Conservation (phyloP, 2,113 vertebrate genomes). For the Tychaedon coryphoeus region DNA sequence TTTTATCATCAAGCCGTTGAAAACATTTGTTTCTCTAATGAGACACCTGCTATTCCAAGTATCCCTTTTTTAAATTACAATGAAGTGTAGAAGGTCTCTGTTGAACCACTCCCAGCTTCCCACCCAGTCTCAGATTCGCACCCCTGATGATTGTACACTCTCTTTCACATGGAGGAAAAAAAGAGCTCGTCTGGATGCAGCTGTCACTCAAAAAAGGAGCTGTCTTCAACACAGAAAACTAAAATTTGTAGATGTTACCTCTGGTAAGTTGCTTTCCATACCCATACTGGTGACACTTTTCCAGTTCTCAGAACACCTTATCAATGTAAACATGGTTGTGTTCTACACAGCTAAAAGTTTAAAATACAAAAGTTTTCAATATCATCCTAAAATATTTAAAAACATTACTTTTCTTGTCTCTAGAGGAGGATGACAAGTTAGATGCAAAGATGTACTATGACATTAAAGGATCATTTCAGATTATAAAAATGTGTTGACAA, state of each 20-base stretch:
- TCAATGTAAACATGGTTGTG: background rate
- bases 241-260: background rate
- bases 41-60: background rate
- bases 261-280: background rate
- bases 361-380: background rate
- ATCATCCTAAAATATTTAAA: background rate
- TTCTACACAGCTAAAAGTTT: background rate
- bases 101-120: background rate
- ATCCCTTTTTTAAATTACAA: background rate
- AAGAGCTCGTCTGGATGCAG: background rate
- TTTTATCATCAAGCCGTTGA: background rate
- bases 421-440: background rate
- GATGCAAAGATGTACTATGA: background rate
- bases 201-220: background rate
- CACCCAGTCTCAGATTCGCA: background rate
- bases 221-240: background rate
- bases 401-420: background rate
- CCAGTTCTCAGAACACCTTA: background rate
- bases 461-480: background rate
- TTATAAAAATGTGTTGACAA: background rate
- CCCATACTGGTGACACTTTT: background rate
- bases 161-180: background rate
- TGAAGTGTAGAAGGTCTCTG: background rate
- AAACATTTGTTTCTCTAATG: background rate
- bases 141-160: background rate